These are phyloP conservation scores for Nesidiocoris tenuis DNA, from an alignment of 2,888 invertebrate genomes.

Conservation along the genomic window DNA sequence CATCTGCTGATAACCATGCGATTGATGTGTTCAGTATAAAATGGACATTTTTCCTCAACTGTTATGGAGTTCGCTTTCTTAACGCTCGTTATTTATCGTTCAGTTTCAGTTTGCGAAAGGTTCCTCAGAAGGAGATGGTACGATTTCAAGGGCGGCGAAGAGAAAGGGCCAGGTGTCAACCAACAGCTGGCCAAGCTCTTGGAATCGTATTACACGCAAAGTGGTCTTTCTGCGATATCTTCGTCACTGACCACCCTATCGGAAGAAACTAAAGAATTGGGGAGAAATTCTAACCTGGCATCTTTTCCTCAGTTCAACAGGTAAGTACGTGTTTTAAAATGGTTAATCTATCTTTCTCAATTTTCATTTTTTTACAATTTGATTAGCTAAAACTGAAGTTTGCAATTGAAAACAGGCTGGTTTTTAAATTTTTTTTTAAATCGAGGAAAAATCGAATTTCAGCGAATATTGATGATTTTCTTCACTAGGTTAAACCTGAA, in stretches of 20 bases:
- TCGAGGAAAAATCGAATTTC: neutral
- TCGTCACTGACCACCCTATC: conserved; percentile 54
- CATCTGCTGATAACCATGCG: too few species aligned
- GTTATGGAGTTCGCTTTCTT: neutral
- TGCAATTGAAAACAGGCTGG: too few species aligned
- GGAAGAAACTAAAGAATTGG: conserved; percentile 54
- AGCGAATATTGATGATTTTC: conserved; percentile 6
- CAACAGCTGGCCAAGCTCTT: conserved; percentile 65
- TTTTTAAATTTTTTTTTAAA: too few species aligned
- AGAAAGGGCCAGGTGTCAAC: conserved; percentile 67
- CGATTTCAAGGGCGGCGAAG: conserved; percentile 62
- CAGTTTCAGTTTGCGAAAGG: conserved; percentile 56
- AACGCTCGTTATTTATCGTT: neutral
- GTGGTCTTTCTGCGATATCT: conserved; percentile 53
- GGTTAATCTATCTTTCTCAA: neutral
- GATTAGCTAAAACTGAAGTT: neutral
- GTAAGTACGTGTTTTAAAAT: conserved; percentile 47
- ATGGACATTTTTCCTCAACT: neutral
- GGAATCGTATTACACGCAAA: conserved; percentile 64
- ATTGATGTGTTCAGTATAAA: neutral
- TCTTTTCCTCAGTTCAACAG: conserved; percentile 52
- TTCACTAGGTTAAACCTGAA: conserved; percentile 50
- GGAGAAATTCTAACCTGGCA: conserved; percentile 52
- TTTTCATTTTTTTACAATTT: neutral
- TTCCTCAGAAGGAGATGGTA: conserved; percentile 71